Evolutionary conservation across 1,140 invertebrate species (phyloP).

Genomic region (Drosophila mayri): DNA sequence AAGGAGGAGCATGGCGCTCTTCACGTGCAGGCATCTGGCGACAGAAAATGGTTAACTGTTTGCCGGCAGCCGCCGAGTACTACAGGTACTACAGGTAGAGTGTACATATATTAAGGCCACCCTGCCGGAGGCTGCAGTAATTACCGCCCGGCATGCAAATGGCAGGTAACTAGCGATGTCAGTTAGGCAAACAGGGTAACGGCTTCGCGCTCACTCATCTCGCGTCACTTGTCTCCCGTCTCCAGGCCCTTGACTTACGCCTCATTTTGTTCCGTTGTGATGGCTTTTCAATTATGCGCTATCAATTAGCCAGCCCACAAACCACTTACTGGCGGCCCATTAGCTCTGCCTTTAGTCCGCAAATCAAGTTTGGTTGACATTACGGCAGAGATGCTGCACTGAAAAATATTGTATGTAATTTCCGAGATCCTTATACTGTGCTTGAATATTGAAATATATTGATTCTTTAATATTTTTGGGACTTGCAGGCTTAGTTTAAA

Average conservation of each 20-base stretch:
- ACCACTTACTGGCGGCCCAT: constrained; percentile 37
- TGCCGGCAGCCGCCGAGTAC: constrained; percentile 17
- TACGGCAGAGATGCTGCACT: constrained; percentile 2
- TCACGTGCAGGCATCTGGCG: constrained; percentile 38
- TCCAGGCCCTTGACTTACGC: not conserved
- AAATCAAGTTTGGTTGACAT: constrained; percentile 11
- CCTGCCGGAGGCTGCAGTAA: constrained; percentile 38
- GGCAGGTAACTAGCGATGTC: constrained; percentile 45
- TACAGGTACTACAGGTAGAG: constrained; percentile 12
- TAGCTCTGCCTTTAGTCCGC: constrained; percentile 8
- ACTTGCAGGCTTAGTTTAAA: not conserved
- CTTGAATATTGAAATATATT: no score
- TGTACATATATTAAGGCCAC: constrained; percentile 6
- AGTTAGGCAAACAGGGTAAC: constrained; percentile 35
- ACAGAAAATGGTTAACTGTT: constrained; percentile 32
- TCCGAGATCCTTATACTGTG: no score
- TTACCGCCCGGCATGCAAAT: constrained; percentile 59
- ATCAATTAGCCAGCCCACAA: constrained; percentile 48
- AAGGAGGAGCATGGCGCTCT: constrained; percentile 6
- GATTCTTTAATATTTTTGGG: no score
- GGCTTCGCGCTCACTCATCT: constrained; percentile 10
- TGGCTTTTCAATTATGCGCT: constrained; percentile 52
- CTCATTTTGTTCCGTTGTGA: constrained; percentile 28
- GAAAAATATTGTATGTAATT: not conserved
- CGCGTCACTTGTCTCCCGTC: constrained; percentile 1